Percentiles rank a stretch among this genome's conserved stretches.
These are phyloP conservation scores for Mesoligia furuncula DNA, from an alignment of 2,888 invertebrate genomes.

Conservation along the genomic window DNA sequence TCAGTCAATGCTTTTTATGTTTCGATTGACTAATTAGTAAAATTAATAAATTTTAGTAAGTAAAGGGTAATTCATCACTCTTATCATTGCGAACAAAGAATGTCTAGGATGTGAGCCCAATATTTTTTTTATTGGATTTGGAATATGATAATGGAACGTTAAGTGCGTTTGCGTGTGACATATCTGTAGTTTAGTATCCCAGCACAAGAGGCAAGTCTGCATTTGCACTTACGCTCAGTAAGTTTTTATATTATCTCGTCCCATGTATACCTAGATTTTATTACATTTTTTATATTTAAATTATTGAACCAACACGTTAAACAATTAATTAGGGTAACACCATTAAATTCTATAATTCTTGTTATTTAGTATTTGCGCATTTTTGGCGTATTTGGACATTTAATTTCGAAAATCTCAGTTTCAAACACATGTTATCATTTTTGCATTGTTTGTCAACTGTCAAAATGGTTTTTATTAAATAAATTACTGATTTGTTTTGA, in stretches of 20 bases:
- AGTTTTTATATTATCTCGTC: slow-evolving; percentile 29
- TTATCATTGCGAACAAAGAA: slow-evolving; percentile 34
- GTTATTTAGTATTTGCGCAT: slow-evolving; percentile 23
- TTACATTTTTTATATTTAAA: slow-evolving; percentile 17
- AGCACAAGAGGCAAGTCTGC: slow-evolving; percentile 24
- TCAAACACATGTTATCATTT: slow-evolving; percentile 3
- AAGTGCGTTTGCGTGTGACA: slow-evolving; percentile 58
- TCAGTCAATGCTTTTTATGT: slow-evolving; percentile 26
- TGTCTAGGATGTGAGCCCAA: not conserved
- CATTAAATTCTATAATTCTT: slow-evolving; percentile 1
- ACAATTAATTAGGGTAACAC: slow-evolving; percentile 17
- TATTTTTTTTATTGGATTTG: not conserved
- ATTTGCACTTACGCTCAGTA: slow-evolving; percentile 37
- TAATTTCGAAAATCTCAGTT: slow-evolving; percentile 47
- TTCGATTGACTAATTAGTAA: slow-evolving; percentile 16
- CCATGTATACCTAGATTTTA: slow-evolving; percentile 37
- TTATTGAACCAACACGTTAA: slow-evolving; percentile 20
- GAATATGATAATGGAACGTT: not conserved
- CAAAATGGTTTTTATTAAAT: slow-evolving; percentile 53
- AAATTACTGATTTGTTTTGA: slow-evolving; percentile 58
- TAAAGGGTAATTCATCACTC: slow-evolving; percentile 6
- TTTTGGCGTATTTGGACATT: slow-evolving; percentile 32
- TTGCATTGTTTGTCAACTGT: slow-evolving; percentile 53
- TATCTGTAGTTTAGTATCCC: slow-evolving; percentile 16
- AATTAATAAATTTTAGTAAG: not conserved